Percentiles rank a stretch among this genome's conserved stretches.
Conservation (phyloP, 1,140 invertebrate genomes). For the Microplitis demolitor region DNA sequence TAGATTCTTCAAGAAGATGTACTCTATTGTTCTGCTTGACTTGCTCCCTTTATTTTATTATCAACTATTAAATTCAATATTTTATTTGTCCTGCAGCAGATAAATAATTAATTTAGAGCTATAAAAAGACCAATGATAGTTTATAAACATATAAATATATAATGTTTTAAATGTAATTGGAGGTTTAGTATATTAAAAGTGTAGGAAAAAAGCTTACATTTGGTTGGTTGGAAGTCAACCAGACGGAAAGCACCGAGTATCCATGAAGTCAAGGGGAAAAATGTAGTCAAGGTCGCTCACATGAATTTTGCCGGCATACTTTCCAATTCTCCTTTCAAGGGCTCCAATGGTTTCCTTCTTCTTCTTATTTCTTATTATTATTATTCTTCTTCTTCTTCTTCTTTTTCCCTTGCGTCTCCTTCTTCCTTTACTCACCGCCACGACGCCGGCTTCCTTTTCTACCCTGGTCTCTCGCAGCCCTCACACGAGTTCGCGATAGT, state of each 20-base stretch:
- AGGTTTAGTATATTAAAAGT: no score
- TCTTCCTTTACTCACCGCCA: conserved; percentile 26
- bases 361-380: conserved; percentile 23
- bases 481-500: conserved; percentile 18
- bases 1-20: not conserved
- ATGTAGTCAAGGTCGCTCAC: conserved; percentile 14
- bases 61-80: not conserved
- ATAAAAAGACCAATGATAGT: not conserved
- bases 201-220: not conserved
- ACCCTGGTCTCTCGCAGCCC: conserved; percentile 20
- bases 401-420: conserved; percentile 27
- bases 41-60: not conserved
- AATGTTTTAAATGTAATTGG: no score
- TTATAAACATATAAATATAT: no score
- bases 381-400: conserved; percentile 29
- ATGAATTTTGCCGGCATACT: conserved; percentile 22
- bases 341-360: conserved; percentile 27
- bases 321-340: conserved; percentile 30
- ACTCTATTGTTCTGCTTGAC: not conserved
- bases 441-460: conserved; percentile 27
- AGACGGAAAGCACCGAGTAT: not conserved
- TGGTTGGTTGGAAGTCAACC: not conserved
- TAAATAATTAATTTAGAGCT: no score
- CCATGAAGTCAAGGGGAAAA: conserved; percentile 21
- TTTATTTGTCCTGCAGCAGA: no score